Percentiles rank a stretch among this genome's conserved stretches.
Conservation (phyloP, 2,113 vertebrate species). For the Paramisgurnus dabryanus region DNA sequence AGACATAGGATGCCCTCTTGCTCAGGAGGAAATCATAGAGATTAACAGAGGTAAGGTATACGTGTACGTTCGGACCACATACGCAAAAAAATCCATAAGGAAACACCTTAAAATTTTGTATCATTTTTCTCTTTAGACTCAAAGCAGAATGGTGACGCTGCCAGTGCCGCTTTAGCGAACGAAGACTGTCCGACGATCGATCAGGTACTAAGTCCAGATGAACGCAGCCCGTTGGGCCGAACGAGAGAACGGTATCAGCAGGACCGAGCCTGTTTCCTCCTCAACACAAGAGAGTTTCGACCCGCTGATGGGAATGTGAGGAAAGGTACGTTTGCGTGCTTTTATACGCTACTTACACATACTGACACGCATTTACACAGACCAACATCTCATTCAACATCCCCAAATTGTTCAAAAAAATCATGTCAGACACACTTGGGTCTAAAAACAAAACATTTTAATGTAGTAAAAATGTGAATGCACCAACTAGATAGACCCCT, state of each 20-base stretch:
- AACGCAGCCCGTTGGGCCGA: conserved; percentile 83
- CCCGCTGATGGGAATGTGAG: conserved; percentile 89
- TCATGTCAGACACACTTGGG: neutral
- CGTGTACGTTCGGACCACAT: too few species aligned
- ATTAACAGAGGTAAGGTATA: conserved; percentile 83
- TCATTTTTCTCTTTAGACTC: conserved; percentile 68
- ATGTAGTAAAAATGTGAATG: too few species aligned
- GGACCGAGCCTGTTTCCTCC: conserved; percentile 91
- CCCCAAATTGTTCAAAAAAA: neutral
- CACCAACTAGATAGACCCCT: too few species aligned
- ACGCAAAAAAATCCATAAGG: too few species aligned
- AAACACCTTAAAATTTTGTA: too few species aligned
- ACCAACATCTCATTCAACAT: neutral
- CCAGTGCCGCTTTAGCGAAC: conserved; percentile 86
- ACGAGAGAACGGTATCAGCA: conserved; percentile 85
- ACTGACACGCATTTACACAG: conserved; percentile 10
- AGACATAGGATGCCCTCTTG: conserved; percentile 80
- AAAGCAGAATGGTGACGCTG: conserved; percentile 88
- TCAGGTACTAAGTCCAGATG: conserved; percentile 89
- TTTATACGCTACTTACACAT: neutral
- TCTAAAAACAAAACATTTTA: neutral
- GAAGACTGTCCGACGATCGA: conserved; percentile 93
- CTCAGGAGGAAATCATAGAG: conserved; percentile 94
- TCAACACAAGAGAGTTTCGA: conserved; percentile 88
- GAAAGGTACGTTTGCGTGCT: conserved; percentile 80